These are phyloP conservation scores for Melieria crassipennis DNA, from an alignment of 2,888 invertebrate genomes.

Conservation along the genomic window DNA sequence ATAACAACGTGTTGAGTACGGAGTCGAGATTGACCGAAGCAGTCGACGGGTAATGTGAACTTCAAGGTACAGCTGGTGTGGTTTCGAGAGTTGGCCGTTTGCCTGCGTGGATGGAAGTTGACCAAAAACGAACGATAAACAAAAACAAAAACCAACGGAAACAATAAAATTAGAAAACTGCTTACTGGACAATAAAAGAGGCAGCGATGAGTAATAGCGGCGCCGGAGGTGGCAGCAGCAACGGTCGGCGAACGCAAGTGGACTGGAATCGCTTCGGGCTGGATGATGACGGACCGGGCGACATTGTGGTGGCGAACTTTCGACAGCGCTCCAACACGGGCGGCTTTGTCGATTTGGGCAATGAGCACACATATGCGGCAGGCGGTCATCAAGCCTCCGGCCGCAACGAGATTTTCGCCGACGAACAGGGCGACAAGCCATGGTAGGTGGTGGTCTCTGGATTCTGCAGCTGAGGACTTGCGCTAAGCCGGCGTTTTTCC, in stretches of 20 bases:
- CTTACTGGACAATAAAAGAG: slow-evolving; percentile 19
- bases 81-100: slow-evolving; percentile 7
- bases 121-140: slow-evolving; percentile 24
- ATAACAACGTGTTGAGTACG: too few relatives aligned
- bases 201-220: slow-evolving; percentile 37
- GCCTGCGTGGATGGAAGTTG: slow-evolving; percentile 40
- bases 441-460: slow-evolving; percentile 52
- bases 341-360: slow-evolving; percentile 80
- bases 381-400: slow-evolving; percentile 87
- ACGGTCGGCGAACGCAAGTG: slow-evolving; percentile 40
- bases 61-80: neutral
- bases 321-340: slow-evolving; percentile 72
- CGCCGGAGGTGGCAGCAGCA: slow-evolving; percentile 24
- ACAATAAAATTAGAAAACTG: slow-evolving; percentile 19
- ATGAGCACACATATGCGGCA: slow-evolving; percentile 78
- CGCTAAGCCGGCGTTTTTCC: slow-evolving; percentile 27
- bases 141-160: slow-evolving; percentile 9
- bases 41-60: too few relatives aligned
- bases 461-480: neutral
- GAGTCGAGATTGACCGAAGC: too few relatives aligned
- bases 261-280: slow-evolving; percentile 55
- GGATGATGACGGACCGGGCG: slow-evolving; percentile 62
- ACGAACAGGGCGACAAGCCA: slow-evolving; percentile 79
- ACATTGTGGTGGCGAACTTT: slow-evolving; percentile 65
- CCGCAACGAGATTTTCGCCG: slow-evolving; percentile 90